Conservation (phyloP, 2,797 vertebrate species). For the Periparus ater region DNA sequence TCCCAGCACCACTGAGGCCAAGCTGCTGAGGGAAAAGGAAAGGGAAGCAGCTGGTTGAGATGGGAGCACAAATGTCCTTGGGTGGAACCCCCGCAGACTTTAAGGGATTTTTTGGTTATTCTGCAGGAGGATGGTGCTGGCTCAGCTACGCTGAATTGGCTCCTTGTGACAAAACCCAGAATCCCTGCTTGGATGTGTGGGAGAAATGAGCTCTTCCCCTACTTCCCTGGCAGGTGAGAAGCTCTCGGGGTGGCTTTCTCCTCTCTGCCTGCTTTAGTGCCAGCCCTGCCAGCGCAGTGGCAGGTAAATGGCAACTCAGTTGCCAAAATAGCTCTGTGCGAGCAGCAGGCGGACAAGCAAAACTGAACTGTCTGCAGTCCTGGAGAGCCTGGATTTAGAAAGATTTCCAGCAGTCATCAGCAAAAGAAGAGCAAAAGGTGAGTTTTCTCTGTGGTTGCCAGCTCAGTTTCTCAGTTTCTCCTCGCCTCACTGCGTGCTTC, state of each 20-base stretch:
- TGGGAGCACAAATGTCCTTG: not conserved
- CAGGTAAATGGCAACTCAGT: not conserved
- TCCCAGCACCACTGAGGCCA: not conserved
- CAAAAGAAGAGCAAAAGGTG: not conserved
- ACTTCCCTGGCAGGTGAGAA: not conserved
- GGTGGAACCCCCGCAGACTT: accelerated
- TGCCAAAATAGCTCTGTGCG: not conserved
- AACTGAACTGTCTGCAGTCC: not conserved
- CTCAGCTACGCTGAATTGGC: accelerated
- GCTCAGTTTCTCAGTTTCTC: not conserved
- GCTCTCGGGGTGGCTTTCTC: not conserved
- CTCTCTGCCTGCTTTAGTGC: not conserved
- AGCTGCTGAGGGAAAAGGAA: not conserved
- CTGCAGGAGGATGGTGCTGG: not conserved
- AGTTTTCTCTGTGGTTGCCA: not conserved
- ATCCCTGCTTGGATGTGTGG: not conserved
- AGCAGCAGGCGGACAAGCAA: not conserved
- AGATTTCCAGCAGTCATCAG: not conserved
- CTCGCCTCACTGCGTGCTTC: accelerated
- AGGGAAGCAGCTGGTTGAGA: accelerated
- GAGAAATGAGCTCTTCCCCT: not conserved
- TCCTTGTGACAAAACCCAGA: not conserved
- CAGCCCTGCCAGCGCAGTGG: not conserved
- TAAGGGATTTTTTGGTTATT: not conserved
- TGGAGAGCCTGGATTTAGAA: not conserved